Percentiles rank a stretch among this genome's conserved stretches.
These are phyloP conservation scores for Hylaea fasciaria DNA, from an alignment of 2,888 invertebrate species.

Conservation along the genomic window DNA sequence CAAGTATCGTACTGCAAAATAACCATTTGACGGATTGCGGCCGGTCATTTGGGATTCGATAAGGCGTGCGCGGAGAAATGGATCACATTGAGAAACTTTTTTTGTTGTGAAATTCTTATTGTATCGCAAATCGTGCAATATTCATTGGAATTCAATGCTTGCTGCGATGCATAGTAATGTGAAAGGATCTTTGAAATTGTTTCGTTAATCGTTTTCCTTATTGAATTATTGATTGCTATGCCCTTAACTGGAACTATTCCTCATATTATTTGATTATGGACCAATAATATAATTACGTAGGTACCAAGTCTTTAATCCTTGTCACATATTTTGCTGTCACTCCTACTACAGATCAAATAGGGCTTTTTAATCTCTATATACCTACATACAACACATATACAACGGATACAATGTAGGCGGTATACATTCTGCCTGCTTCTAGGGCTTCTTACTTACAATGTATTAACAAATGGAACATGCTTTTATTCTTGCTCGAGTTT, in stretches of 20 bases:
- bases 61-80: conserved; percentile 76
- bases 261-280: too few relatives aligned
- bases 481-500: conserved; percentile 27
- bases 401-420: too few relatives aligned
- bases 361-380: too few relatives aligned
- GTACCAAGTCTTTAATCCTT: too few relatives aligned
- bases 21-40: conserved; percentile 77
- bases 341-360: too few relatives aligned
- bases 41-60: conserved; percentile 78
- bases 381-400: too few relatives aligned
- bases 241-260: neutral
- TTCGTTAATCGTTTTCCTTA: neutral
- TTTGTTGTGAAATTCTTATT: conserved; percentile 66
- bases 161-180: conserved; percentile 24
- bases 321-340: too few relatives aligned
- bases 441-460: neutral
- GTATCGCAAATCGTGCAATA: conserved; percentile 44
- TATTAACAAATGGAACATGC: neutral
- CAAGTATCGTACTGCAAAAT: conserved; percentile 71
- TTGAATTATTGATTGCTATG: neutral
- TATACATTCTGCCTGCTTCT: neutral
- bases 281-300: too few relatives aligned
- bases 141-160: conserved; percentile 34
- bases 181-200: conserved; percentile 17
- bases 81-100: conserved; percentile 76